A percentile compares a stretch with the other conserved stretches of the same genome.
Evolutionary conservation across 2,888 invertebrate species (phyloP).

Genomic region (Plemyria rubiginata): DNA sequence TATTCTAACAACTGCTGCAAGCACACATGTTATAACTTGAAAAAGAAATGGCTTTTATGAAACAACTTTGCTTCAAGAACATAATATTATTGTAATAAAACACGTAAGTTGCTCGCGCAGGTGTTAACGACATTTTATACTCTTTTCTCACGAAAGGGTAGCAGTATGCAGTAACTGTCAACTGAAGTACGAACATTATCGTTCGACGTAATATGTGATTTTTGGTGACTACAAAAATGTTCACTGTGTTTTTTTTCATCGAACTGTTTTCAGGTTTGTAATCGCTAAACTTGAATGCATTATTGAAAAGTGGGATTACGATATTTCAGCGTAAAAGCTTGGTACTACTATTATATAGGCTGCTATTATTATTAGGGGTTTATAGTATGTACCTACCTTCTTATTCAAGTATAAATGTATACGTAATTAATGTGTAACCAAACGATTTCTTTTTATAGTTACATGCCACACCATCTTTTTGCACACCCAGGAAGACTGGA

Average conservation of each 20-base stretch:
- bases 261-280: neutral
- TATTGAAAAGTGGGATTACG: too few species aligned
- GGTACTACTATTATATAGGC: too few species aligned
- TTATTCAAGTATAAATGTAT: too few species aligned
- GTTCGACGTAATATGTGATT: slow-evolving; percentile 28
- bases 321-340: too few species aligned
- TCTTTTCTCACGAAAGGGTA: slow-evolving; percentile 32
- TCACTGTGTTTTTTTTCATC: slow-evolving; percentile 10
- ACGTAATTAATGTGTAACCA: too few species aligned
- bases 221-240: slow-evolving; percentile 22
- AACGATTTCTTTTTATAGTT: too few species aligned
- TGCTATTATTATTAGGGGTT: too few species aligned
- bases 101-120: slow-evolving; percentile 29
- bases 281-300: neutral
- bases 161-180: slow-evolving; percentile 29
- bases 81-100: slow-evolving; percentile 27
- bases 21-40: slow-evolving; percentile 6
- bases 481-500: too few species aligned
- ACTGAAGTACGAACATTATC: slow-evolving; percentile 27
- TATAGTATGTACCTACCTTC: too few species aligned
- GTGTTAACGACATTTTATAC: slow-evolving; percentile 31
- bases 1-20: slow-evolving; percentile 1
- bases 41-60: slow-evolving; percentile 20
- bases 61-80: slow-evolving; percentile 21
- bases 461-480: too few species aligned